A percentile compares a stretch with the other conserved stretches of the same genome.
Conservation (phyloP, 2,888 invertebrate species). For the Lymantria monacha region DNA sequence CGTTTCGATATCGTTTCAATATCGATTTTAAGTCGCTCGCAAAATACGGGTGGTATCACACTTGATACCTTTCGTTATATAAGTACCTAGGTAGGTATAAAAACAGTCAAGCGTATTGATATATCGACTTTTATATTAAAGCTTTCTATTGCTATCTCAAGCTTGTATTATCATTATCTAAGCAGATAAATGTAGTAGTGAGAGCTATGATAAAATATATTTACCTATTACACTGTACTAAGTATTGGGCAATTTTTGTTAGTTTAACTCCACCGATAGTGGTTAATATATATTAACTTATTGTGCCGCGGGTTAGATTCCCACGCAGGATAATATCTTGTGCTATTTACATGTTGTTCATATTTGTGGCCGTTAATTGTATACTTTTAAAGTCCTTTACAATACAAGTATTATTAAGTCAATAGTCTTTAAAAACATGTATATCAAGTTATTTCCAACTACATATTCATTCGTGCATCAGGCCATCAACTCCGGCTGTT, state of each 20-base stretch:
- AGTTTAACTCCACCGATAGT: too few relatives aligned
- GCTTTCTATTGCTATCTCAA: conserved; percentile 73
- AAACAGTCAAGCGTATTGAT: conserved; percentile 62
- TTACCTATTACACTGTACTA: conserved; percentile 17
- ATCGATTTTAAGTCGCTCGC: conserved; percentile 9
- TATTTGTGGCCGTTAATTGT: too few relatives aligned
- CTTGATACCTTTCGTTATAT: conserved; percentile 23
- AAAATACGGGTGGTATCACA: conserved; percentile 29
- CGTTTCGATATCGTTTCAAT: conserved; percentile 13
- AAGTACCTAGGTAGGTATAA: conserved; percentile 30
- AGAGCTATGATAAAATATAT: conserved; percentile 68
- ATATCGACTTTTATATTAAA: conserved; percentile 69
- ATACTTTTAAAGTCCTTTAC: too few relatives aligned
- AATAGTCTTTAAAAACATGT: too few relatives aligned
- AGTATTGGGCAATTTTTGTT: not conserved
- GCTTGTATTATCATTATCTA: conserved; percentile 70
- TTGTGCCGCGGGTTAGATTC: too few relatives aligned
- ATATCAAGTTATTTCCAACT: too few relatives aligned
- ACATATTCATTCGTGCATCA: too few relatives aligned
- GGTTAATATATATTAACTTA: too few relatives aligned
- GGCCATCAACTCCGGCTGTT: too few relatives aligned
- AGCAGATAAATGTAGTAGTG: conserved; percentile 65
- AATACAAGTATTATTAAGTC: too few relatives aligned
- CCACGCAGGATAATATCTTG: too few relatives aligned
- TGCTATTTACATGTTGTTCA: too few relatives aligned